Base-by-base conservation (phyloP, 2,888 invertebrate species). In the Incurvaria masculella region DNA sequence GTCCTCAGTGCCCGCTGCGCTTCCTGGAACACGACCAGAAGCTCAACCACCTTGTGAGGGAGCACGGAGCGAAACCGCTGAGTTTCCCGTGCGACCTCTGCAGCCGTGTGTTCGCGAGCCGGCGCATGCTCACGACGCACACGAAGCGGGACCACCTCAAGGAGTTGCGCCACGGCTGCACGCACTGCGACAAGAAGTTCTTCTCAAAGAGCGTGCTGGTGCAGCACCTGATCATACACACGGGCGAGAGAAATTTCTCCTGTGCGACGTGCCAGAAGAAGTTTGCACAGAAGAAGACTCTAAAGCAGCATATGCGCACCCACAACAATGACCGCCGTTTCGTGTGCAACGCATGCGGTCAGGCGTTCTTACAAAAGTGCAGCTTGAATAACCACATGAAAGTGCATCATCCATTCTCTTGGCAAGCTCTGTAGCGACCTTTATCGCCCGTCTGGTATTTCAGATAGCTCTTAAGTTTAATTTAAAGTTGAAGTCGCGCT, bases 331-430 rank as follows among this genome's bases (percentile, higher is more conserved):
- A 83, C 51, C 68, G 81, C 18, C 64, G 82, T 5, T 82, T 80
- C 47, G 60, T 81, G 1, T 84, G 85, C 52, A 71, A 79, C 3
- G 57, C 63, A 1, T 84, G 84, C 50, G 76, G 70, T 1, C 79
- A 80, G 42, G 80, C 81, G 0, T 84, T 84, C 47, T 81, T 81
- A 46, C 83, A 82, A 48, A 80, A 82, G 45, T 75, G 81, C 0
- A 82, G 83, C 52, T 56, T 84, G 40, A 84, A 84, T 52, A 73
- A 80, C 0, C 84, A 84, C 59, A 78, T 83, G 45, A 83, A 81
- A 47, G 79, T 72, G 6, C 81, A 82, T 52, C 81, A 82, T 55
- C 75, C 80, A 0, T 33, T 33, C 33, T 14, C 33, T 8, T 33
- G 33, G 33, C 33, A 33, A n/a, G 11, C 33, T 33, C 33, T 4